Evolutionary conservation across 2,797 vertebrate species (phyloP).

Genomic region (Coracias cyanogaster): DNA sequence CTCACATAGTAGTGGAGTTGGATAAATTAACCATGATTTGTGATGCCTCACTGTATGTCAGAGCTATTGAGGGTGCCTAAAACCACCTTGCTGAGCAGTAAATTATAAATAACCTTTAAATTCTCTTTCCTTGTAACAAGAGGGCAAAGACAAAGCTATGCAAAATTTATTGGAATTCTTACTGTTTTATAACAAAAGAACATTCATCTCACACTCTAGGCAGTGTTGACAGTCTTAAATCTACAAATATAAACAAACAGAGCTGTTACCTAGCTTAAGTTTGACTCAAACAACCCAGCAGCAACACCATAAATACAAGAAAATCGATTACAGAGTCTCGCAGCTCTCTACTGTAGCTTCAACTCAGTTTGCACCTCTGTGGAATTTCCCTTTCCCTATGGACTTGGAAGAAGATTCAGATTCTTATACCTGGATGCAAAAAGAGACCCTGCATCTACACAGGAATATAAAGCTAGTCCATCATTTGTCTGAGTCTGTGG

Average conservation of each 20-base stretch:
- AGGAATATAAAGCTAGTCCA: background rate
- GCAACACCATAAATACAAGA: background rate
- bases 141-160: background rate
- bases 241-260: background rate
- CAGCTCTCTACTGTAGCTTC: background rate
- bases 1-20: background rate
- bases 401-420: background rate
- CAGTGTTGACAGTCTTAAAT: background rate
- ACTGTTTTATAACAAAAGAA: background rate
- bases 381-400: background rate
- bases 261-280: background rate
- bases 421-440: background rate
- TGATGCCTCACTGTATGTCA: background rate
- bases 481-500: background rate
- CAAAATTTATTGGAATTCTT: background rate
- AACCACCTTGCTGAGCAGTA: background rate
- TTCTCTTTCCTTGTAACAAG: background rate
- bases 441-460: background rate
- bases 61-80: background rate
- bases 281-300: background rate
- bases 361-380: background rate
- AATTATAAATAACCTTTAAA: background rate
- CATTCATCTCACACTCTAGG: background rate
- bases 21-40: background rate
- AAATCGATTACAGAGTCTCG: rapidly evolving